phyloP scores from a whole-genome alignment of 2,797 vertebrate species.

The Acridotheres tristis region DNA sequence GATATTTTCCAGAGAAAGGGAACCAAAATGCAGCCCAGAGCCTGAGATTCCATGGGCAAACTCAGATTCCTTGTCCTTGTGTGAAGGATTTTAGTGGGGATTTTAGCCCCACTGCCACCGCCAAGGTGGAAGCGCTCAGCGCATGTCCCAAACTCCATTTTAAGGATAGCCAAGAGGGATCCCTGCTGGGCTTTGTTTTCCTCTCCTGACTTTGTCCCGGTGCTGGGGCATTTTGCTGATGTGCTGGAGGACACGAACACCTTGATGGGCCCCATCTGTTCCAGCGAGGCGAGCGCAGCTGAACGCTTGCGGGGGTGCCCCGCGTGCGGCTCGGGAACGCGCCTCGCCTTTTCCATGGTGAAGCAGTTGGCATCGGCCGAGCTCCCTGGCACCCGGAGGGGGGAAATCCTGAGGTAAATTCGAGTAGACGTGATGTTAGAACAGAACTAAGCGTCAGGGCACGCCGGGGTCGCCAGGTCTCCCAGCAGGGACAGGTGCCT shows the following conservation, averaged over 20 bases:
- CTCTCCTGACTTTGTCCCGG: slow-evolving; percentile 21
- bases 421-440: slow-evolving; percentile 66
- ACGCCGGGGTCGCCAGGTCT: slow-evolving; percentile 66
- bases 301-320: slow-evolving; percentile 41
- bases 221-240: slow-evolving; percentile 28
- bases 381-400: slow-evolving; percentile 37
- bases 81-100: background rate
- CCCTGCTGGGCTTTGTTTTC: background rate
- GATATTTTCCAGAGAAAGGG: background rate
- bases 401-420: slow-evolving; percentile 70
- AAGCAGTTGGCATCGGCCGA: slow-evolving; percentile 45
- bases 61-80: background rate
- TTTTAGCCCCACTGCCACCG: background rate
- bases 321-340: slow-evolving; percentile 25
- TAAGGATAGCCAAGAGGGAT: background rate
- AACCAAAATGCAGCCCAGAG: background rate
- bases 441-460: slow-evolving; percentile 54
- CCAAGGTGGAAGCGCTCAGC: background rate
- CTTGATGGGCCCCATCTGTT: slow-evolving; percentile 68
- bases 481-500: slow-evolving; percentile 72
- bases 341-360: slow-evolving; percentile 1
- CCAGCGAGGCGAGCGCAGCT: slow-evolving; percentile 6
- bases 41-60: background rate
- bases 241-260: slow-evolving; percentile 46
- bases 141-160: background rate